phyloP scores from a whole-genome alignment of 2,797 vertebrate species.

The Petrocephalus schoutedeni region DNA sequence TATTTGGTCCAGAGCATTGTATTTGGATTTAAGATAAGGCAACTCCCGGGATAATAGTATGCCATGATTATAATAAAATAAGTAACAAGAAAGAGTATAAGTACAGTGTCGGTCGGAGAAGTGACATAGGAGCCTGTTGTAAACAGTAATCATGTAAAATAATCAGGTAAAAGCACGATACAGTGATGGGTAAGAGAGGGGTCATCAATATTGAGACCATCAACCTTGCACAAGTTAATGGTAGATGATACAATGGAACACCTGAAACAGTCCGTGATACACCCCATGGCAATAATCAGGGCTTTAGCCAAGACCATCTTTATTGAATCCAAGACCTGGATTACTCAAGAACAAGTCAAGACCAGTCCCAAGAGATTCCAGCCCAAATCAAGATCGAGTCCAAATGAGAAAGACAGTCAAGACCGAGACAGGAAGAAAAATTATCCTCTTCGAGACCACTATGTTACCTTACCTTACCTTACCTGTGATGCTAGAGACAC shows the following conservation, averaged over 20 bases:
- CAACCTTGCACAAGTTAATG: neutral
- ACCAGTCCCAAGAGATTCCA: neutral
- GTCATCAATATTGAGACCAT: neutral
- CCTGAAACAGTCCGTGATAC: neutral
- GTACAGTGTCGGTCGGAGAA: neutral
- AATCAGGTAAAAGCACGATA: neutral
- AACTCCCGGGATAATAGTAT: neutral
- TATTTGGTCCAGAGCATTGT: neutral
- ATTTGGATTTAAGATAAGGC: neutral
- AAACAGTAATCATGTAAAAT: neutral
- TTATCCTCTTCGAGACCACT: neutral
- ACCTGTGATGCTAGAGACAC: neutral
- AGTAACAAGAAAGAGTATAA: neutral
- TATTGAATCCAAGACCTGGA: neutral
- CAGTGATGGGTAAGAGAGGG: neutral
- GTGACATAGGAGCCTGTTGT: neutral
- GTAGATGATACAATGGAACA: neutral
- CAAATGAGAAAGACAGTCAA: neutral
- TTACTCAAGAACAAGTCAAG: neutral
- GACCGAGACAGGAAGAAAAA: neutral
- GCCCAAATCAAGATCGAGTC: neutral
- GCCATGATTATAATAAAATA: neutral
- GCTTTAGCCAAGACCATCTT: neutral
- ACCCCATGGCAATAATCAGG: neutral
- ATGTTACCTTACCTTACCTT: neutral